These are phyloP conservation scores for Knipowitschia caucasica DNA, from an alignment of 2,797 vertebrate species.

Conservation along the genomic window DNA sequence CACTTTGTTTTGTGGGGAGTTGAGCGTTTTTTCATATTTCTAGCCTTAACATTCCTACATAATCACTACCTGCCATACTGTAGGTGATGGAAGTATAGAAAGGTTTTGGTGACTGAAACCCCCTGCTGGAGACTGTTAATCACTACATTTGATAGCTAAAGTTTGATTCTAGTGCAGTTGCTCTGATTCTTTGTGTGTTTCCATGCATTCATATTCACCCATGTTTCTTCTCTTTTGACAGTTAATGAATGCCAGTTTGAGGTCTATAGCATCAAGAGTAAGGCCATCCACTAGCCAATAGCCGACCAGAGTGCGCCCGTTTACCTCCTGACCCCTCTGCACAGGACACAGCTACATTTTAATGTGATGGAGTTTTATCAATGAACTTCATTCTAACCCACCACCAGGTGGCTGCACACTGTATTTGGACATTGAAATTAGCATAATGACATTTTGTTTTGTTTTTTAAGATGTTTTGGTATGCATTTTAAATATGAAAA, in stretches of 20 bases:
- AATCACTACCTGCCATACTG: too few species aligned
- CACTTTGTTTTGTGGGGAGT: too few species aligned
- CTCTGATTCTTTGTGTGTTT: too few species aligned
- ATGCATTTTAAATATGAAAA: slow-evolving; percentile 80
- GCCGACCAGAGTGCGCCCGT: slow-evolving; percentile 54
- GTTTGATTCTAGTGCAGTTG: too few species aligned
- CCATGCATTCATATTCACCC: too few species aligned
- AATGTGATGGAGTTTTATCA: slow-evolving; percentile 72
- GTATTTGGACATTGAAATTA: slow-evolving; percentile 72
- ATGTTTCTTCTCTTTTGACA: slow-evolving; percentile 42
- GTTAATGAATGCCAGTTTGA: slow-evolving; percentile 69
- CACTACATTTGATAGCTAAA: too few species aligned
- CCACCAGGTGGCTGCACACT: slow-evolving; percentile 64
- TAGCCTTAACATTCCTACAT: too few species aligned
- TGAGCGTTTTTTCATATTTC: too few species aligned
- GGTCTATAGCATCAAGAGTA: slow-evolving; percentile 43
- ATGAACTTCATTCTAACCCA: slow-evolving; percentile 66
- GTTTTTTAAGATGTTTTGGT: slow-evolving; percentile 80
- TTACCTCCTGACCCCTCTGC: slow-evolving; percentile 55
- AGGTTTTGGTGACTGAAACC: too few species aligned
- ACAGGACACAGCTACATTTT: slow-evolving; percentile 75
- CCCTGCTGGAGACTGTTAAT: too few species aligned
- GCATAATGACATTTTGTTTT: slow-evolving; percentile 69
- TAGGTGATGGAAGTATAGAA: too few species aligned
- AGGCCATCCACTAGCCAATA: slow-evolving; percentile 62